Evolutionary conservation across 2,888 invertebrate species (phyloP), one percentile per base, ranked within the genome.

Genomic region (Unio pictorum): DNA sequence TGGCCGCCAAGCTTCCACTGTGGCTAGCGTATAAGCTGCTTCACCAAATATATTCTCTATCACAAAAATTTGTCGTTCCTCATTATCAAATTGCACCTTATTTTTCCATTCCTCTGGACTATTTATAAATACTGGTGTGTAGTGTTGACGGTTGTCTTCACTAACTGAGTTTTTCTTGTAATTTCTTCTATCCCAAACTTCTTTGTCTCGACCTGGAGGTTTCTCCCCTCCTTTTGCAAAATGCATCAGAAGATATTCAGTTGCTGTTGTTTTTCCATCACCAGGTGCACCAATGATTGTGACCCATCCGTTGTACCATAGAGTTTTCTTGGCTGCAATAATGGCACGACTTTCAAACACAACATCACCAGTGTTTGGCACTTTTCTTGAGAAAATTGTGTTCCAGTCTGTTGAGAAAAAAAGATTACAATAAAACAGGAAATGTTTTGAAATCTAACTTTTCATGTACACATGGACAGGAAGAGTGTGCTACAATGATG

Each of bases 21-120:
- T 72, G 20, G 68, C 45, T 66, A 72, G 60, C 20, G 76, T 71
- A 7, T 70, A 69, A 15, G 67, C 61, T 20, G 73, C 73, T 62
- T 68, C 64, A 20, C 80, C 80, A 73, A 81, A 81, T 55, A 81
- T 77, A 55, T 81, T 76, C 66, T 81, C 80, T 23, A 81, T 68
- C 7, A 81, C 66, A 54, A 81, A 67, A n/a, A 79, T 69, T 65
- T 79, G 77, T 20, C 72, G 64, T 54, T 69, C 66, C n/a, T 64
- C 66, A 0, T 69, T 59, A 23, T 81, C 67, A 45, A 45, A 45
- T 3, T 45, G 45, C 3, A 79, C 76, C 30, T 72, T 73, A 26
- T 56, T 58, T 54, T 66, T 67, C 71, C 75, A 81, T 30, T 81
- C 80, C 18, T 73, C 68, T n/a, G 73, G 72, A 17, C 69, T 66